Evolutionary conservation across 2,797 vertebrate genomes (phyloP).

Genomic region (Enteromius fasciolatus): DNA sequence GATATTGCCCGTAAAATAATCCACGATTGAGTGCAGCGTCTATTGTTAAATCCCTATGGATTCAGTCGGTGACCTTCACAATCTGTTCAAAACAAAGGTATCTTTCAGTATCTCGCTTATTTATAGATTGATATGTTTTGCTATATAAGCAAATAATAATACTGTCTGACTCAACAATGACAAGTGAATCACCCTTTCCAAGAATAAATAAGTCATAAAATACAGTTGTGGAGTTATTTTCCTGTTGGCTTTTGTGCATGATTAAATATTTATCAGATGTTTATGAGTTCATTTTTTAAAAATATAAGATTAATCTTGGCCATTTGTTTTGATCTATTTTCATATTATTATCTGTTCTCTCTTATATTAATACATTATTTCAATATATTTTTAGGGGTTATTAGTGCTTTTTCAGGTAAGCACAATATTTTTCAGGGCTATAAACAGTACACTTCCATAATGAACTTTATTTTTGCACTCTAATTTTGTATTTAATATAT

Average conservation of each 20-base stretch:
- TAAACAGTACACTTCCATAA: no score
- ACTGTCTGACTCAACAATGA: slow-evolving; percentile 20
- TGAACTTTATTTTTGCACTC: no score
- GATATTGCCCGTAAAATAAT: slow-evolving; percentile 39
- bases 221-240: not conserved
- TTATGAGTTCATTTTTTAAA: not conserved
- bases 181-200: not conserved
- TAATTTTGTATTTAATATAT: no score
- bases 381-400: no score
- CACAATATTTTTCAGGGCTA: no score
- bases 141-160: not conserved
- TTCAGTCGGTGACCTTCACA: slow-evolving; percentile 18
- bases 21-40: not conserved
- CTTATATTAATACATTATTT: no score
- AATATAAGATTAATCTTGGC: not conserved
- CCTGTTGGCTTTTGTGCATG: not conserved
- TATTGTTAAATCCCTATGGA: not conserved
- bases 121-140: not conserved
- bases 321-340: not conserved
- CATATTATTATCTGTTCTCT: no score
- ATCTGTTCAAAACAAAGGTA: slow-evolving; percentile 1
- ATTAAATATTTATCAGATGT: slow-evolving; percentile 7
- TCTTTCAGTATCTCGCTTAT: not conserved
- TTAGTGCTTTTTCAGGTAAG: no score
- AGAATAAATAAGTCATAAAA: not conserved